Evolutionary conservation across 2,888 invertebrate species (phyloP), one percentile per base, ranked within the genome.

Genomic region (Candidula unifasciata): DNA sequence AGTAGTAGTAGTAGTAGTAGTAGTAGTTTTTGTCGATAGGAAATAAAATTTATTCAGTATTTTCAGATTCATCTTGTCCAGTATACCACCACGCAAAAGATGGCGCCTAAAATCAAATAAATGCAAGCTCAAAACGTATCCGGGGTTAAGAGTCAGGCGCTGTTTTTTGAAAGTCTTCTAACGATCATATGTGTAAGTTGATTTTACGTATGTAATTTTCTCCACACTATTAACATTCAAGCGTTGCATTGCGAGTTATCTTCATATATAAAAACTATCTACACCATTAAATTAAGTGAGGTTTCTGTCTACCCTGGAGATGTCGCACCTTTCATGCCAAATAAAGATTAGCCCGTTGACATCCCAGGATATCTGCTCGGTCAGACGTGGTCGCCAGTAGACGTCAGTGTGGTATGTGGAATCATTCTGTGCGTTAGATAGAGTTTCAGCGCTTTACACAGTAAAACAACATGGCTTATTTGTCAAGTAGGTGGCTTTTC

Each of bases 1-100:
- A 78, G 83, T 76, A 83, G 86, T 80, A 83, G 85, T 60, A 82
- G 83, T 69, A 83, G 85, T 68, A 80, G 82, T 82, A 54, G 82
- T 82, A 82, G 85, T 77, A 68, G 87, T 83, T n/a, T n/a, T n/a
- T n/a, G n/a, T n/a, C n/a, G n/a, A n/a, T n/a, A n/a, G n/a, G n/a
- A n/a, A n/a, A n/a, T n/a, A n/a, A n/a, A n/a, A n/a, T n/a, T n/a
- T n/a, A n/a, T n/a, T n/a, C n/a, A n/a, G n/a, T n/a, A n/a, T n/a
- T n/a, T n/a, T n/a, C n/a, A n/a, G n/a, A n/a, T n/a, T n/a, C n/a
- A n/a, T n/a, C n/a, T n/a, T n/a, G n/a, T n/a, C n/a, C n/a, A n/a
- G n/a, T n/a, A n/a, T n/a, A n/a, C n/a, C n/a, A n/a, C n/a, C n/a
- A n/a, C n/a, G n/a, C n/a, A n/a, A n/a, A n/a, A n/a, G n/a, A n/a